A percentile compares a stretch with the other conserved stretches of the same genome.
Evolutionary conservation across 2,113 vertebrate genomes (phyloP).

Genomic region (Vicugna pacos): DNA sequence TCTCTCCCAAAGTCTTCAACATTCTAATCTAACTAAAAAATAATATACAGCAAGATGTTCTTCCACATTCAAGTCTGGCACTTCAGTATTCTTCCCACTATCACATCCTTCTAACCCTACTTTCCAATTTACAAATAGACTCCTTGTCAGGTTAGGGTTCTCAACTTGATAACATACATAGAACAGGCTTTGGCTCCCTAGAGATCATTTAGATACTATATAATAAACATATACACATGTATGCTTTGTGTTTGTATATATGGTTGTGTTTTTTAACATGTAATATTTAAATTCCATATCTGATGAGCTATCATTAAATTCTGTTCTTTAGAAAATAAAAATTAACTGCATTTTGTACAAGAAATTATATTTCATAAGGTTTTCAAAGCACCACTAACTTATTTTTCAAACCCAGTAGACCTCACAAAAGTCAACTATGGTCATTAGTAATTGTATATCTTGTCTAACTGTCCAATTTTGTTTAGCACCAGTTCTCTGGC

Average conservation of each 20-base stretch:
- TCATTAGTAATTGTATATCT: not conserved
- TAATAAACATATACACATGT: not conserved
- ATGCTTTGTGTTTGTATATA: not conserved
- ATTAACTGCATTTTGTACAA: not conserved
- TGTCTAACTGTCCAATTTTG: not conserved
- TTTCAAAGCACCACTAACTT: conserved; percentile 18
- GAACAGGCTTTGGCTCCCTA: not conserved
- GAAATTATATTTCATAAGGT: conserved; percentile 3
- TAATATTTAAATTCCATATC: not conserved
- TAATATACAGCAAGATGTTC: not conserved
- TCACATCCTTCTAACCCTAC: not conserved
- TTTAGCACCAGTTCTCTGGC: not conserved
- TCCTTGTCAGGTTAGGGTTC: not conserved
- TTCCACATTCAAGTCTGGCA: not conserved
- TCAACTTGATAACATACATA: not conserved
- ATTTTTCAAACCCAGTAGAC: conserved; percentile 33
- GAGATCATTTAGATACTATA: not conserved
- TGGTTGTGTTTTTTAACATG: not conserved
- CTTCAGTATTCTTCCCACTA: not conserved
- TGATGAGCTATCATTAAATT: conserved; percentile 4
- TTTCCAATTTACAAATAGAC: not conserved
- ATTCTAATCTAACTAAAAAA: conserved; percentile 12
- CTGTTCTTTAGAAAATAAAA: conserved; percentile 17
- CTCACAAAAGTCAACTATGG: not conserved
- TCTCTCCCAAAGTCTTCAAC: not conserved